Evolutionary conservation across 2,113 vertebrate species (phyloP).

Genomic region (Cettia cetti): DNA sequence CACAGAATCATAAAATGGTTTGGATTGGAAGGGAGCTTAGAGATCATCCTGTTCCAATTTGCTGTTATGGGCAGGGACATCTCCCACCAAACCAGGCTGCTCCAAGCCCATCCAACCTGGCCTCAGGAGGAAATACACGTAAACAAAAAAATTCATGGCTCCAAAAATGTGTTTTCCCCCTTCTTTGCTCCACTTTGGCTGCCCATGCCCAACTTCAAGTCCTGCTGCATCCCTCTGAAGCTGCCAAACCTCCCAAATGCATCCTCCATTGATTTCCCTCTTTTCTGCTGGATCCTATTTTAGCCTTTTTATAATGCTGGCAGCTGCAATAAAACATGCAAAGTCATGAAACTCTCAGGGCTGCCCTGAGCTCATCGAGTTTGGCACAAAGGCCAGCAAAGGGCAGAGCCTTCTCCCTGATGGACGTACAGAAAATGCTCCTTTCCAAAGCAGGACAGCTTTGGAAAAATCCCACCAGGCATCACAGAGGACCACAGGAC

Average conservation of each 20-base stretch:
- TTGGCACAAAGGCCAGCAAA: background rate
- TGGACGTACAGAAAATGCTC: background rate
- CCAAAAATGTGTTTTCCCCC: background rate
- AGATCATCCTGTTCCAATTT: background rate
- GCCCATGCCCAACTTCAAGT: background rate
- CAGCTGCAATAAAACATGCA: background rate
- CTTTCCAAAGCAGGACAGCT: background rate
- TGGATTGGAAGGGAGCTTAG: background rate
- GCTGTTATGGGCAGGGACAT: background rate
- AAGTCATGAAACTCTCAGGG: background rate
- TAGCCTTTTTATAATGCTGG: background rate
- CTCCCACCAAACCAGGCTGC: background rate
- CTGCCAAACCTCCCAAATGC: background rate
- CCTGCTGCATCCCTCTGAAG: background rate
- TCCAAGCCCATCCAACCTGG: accelerated
- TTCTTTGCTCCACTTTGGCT: background rate
- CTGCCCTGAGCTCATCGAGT: background rate
- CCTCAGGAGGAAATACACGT: background rate
- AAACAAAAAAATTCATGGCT: background rate
- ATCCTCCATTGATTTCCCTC: background rate
- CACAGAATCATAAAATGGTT: background rate
- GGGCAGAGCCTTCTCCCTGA: background rate
- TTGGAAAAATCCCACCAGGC: background rate
- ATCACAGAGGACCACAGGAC: background rate
- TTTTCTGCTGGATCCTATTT: background rate